Conservation (phyloP, 2,888 invertebrate species). For the Pollenia angustigena region DNA sequence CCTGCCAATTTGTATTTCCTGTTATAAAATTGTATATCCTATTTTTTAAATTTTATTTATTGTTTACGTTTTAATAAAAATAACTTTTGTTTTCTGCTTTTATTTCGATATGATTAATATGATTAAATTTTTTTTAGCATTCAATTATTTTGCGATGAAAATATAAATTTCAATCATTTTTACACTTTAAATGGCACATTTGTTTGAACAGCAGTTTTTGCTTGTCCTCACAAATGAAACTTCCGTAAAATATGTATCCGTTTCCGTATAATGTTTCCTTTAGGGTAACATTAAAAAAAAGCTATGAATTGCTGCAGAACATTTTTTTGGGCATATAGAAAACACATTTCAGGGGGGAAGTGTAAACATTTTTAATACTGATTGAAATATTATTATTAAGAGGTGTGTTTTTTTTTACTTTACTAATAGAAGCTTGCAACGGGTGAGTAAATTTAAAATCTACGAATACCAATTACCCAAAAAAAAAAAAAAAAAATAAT, state of each 20-base stretch:
- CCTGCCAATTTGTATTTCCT: conserved; percentile 45
- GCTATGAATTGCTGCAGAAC: not conserved
- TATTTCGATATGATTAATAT: not conserved
- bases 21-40: conserved; percentile 28
- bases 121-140: conserved; percentile 5
- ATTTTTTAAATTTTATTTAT: conserved; percentile 19
- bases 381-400: too few species aligned
- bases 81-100: not conserved
- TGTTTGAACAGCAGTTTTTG: not conserved
- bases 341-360: not conserved
- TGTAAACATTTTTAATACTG: too few species aligned
- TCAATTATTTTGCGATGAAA: not conserved
- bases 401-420: too few species aligned
- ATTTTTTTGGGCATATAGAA: not conserved
- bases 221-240: conserved; percentile 24
- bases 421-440: too few species aligned
- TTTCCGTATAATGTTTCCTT: conserved; percentile 43
- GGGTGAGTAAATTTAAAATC: too few species aligned
- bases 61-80: not conserved
- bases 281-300: not conserved
- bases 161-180: conserved; percentile 23
- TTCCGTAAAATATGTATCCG: conserved; percentile 51
- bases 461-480: too few species aligned
- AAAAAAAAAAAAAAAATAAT: too few species aligned
- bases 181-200: conserved; percentile 31